These are phyloP conservation scores for Phrynocephalus versicolor DNA, from an alignment of 2,113 vertebrate genomes.

Conservation along the genomic window DNA sequence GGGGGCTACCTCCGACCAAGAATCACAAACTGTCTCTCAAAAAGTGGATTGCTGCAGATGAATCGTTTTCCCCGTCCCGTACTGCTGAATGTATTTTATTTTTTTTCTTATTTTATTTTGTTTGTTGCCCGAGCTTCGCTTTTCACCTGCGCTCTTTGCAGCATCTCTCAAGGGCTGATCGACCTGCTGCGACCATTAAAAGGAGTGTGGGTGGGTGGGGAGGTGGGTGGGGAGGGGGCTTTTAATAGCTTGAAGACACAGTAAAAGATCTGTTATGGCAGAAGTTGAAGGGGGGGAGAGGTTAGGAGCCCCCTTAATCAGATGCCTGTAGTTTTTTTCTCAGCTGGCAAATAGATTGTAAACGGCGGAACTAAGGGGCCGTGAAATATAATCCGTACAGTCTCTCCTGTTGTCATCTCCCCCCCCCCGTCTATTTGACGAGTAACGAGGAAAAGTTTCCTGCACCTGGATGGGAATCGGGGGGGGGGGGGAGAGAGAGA, in stretches of 20 bases:
- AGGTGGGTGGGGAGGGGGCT: too few species aligned
- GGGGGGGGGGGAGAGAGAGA: not conserved
- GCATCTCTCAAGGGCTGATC: not conserved
- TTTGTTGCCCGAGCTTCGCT: not conserved
- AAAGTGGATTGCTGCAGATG: not conserved
- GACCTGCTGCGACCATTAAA: not conserved
- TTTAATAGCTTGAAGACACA: not conserved
- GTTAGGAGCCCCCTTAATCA: too few species aligned
- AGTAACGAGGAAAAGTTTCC: not conserved
- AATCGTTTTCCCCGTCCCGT: not conserved
- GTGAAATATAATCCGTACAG: not conserved
- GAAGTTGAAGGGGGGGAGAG: not conserved
- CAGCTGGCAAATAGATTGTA: not conserved
- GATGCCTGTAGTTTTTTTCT: not conserved
- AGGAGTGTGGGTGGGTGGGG: too few species aligned
- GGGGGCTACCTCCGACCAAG: not conserved
- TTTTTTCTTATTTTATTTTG: too few species aligned
- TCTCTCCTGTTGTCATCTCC: not conserved
- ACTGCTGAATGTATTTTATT: too few species aligned
- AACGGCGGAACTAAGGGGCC: not conserved
- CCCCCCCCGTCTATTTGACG: not conserved
- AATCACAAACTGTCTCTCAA: too few species aligned
- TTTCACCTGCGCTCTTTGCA: not conserved
- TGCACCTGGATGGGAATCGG: not conserved
- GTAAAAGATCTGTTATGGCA: not conserved